These are phyloP conservation scores for Pseudococcus jackbeardsleyi DNA, from an alignment of 2,888 invertebrate species.

Conservation along the genomic window DNA sequence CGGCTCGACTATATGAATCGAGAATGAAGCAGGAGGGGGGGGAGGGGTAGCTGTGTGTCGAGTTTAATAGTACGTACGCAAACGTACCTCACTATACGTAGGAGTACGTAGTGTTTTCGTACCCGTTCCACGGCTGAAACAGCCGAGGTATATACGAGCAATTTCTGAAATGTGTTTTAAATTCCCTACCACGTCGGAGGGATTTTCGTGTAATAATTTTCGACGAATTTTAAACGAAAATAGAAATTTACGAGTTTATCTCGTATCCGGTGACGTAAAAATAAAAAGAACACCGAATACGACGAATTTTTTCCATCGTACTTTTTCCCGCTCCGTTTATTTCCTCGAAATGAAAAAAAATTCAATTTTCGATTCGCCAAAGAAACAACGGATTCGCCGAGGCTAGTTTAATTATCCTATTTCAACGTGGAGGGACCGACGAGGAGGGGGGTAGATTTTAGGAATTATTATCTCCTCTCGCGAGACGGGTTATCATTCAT, in stretches of 20 bases:
- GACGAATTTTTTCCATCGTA: neutral
- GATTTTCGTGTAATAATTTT: conserved; percentile 30
- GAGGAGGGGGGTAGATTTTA: neutral
- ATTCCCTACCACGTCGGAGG: conserved; percentile 27
- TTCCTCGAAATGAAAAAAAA: neutral
- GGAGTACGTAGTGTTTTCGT: conserved; percentile 11
- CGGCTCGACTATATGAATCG: neutral
- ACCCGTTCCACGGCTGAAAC: neutral
- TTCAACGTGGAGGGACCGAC: neutral
- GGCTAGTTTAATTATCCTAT: neutral
- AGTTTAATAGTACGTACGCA: conserved; percentile 23
- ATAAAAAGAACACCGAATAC: conserved; percentile 13
- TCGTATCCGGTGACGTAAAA: conserved; percentile 32
- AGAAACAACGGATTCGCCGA: neutral
- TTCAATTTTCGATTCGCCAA: neutral
- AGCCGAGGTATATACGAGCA: neutral
- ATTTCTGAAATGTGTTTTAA: conserved; percentile 39
- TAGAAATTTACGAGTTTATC: conserved; percentile 47
- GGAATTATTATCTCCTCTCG: neutral
- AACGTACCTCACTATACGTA: neutral
- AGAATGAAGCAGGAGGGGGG: neutral
- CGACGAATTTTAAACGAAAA: conserved; percentile 21
- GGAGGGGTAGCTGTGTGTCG: neutral
- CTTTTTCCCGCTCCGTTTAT: neutral
- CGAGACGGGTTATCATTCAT: conserved; percentile 5